These are phyloP conservation scores for Thryonomys swinderianus DNA, from an alignment of 2,113 vertebrate species.

Conservation along the genomic window DNA sequence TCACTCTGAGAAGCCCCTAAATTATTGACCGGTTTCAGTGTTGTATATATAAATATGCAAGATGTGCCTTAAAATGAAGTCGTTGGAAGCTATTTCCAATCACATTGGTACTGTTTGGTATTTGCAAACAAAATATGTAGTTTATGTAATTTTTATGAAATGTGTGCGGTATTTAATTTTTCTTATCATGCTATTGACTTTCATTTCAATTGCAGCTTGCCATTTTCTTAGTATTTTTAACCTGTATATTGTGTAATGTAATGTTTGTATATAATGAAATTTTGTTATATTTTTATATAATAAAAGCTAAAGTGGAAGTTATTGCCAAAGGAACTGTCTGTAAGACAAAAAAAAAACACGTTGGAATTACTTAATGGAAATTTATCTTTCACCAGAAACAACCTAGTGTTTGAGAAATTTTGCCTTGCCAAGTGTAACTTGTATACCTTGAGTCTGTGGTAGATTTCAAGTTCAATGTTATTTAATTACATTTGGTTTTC, in stretches of 20 bases:
- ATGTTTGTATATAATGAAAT: slow-evolving; percentile 92
- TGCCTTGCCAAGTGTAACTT: slow-evolving; percentile 89
- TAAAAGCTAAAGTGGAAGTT: slow-evolving; percentile 87
- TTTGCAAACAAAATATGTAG: slow-evolving; percentile 89
- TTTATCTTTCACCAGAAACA: slow-evolving; percentile 85
- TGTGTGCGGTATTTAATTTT: slow-evolving; percentile 90
- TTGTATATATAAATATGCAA: slow-evolving; percentile 87
- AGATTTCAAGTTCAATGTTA: slow-evolving; percentile 87
- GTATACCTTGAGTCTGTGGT: slow-evolving; percentile 89
- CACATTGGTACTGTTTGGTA: slow-evolving; percentile 88
- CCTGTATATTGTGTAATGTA: slow-evolving; percentile 92
- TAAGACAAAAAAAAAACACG: slow-evolving; percentile 84
- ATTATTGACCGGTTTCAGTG: slow-evolving; percentile 86
- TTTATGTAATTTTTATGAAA: slow-evolving; percentile 93
- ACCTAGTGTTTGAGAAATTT: slow-evolving; percentile 84
- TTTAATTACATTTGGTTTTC: slow-evolving; percentile 89
- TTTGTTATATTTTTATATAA: slow-evolving; percentile 92
- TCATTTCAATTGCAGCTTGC: slow-evolving; percentile 85
- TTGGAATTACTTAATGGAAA: slow-evolving; percentile 86
- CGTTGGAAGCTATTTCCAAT: slow-evolving; percentile 88
- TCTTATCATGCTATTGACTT: slow-evolving; percentile 84
- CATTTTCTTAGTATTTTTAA: slow-evolving; percentile 90
- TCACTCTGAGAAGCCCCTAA: slow-evolving; percentile 85
- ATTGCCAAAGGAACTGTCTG: slow-evolving; percentile 90
- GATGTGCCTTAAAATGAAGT: slow-evolving; percentile 91